A percentile compares a stretch with the other conserved stretches of the same genome.
Evolutionary conservation across 2,888 invertebrate genomes (phyloP).

Genomic region (Acronicta alni): DNA sequence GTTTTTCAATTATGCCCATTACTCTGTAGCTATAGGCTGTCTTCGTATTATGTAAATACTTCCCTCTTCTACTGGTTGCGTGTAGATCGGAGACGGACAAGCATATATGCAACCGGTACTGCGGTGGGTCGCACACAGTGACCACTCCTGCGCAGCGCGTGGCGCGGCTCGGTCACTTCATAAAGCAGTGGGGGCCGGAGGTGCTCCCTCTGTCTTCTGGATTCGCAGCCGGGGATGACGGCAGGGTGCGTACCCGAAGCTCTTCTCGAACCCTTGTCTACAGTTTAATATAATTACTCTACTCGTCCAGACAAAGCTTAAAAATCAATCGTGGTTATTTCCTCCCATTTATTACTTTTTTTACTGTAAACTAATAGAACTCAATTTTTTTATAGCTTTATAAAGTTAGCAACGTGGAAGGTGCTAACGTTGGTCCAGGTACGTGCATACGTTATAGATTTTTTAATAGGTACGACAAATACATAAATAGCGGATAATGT

Average conservation of each 20-base stretch:
- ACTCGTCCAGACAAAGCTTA: too few species aligned
- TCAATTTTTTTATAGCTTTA: conserved; percentile 74
- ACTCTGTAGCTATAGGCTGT: too few species aligned
- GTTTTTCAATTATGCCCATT: too few species aligned
- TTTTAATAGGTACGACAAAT: too few species aligned
- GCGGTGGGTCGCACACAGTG: conserved; percentile 93
- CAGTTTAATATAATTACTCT: neutral
- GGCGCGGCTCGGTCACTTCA: conserved; percentile 90
- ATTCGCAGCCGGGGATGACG: conserved; percentile 82
- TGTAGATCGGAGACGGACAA: conserved; percentile 77
- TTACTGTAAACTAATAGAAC: neutral
- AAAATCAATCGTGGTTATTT: too few species aligned
- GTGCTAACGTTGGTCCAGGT: conserved; percentile 74
- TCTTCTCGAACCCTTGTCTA: neutral
- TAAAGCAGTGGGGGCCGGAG: conserved; percentile 91
- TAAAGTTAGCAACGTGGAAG: conserved; percentile 71
- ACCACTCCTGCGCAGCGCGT: conserved; percentile 93
- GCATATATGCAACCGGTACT: conserved; percentile 92
- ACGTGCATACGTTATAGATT: conserved; percentile 14
- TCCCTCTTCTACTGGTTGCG: neutral
- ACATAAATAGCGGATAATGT: too few species aligned
- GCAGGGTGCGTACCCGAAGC: conserved; percentile 66
- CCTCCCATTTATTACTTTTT: too few species aligned
- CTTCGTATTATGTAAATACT: too few species aligned
- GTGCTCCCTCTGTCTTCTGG: conserved; percentile 85